Percentiles rank a stretch among this genome's conserved stretches.
Evolutionary conservation across 2,888 invertebrate species (phyloP).

Genomic region (Nemapogon koenigi): DNA sequence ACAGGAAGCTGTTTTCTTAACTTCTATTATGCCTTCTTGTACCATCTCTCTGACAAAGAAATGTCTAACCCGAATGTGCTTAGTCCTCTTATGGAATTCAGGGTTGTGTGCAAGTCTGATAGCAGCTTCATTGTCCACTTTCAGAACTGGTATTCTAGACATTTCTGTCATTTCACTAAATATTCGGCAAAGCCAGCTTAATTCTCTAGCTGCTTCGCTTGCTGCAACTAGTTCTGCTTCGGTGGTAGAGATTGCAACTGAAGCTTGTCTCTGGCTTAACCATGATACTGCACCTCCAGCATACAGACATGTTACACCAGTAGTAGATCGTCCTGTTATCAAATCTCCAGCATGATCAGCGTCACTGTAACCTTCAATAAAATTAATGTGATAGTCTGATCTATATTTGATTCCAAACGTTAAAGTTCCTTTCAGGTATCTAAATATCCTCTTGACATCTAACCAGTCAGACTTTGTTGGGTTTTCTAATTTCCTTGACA

Average conservation of each 20-base stretch:
- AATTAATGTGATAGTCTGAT: background rate
- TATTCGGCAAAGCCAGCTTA: constrained; percentile 21
- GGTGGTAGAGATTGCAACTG: constrained; percentile 25
- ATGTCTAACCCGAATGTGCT: constrained; percentile 17
- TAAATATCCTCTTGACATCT: constrained; percentile 11
- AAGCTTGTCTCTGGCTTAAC: constrained; percentile 22
- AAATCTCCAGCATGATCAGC: constrained; percentile 13
- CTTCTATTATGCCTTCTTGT: background rate
- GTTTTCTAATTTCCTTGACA: constrained; percentile 8
- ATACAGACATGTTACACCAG: constrained; percentile 16
- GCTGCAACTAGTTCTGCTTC: constrained; percentile 24
- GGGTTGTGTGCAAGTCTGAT: constrained; percentile 19
- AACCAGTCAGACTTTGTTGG: constrained; percentile 4
- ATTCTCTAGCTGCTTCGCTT: constrained; percentile 20
- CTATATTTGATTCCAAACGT: background rate
- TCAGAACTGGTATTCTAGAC: constrained; percentile 10
- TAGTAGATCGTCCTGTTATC: constrained; percentile 11
- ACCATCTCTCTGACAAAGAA: constrained; percentile 10
- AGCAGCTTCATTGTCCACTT: constrained; percentile 20
- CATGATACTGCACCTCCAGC: constrained; percentile 21
- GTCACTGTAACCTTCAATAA: constrained; percentile 11
- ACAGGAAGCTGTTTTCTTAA: too few species aligned
- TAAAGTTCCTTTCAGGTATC: background rate
- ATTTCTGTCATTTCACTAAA: constrained; percentile 13
- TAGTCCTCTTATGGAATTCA: constrained; percentile 19